A percentile compares a stretch with the other conserved stretches of the same genome.
phyloP scores from a whole-genome alignment of 1,140 invertebrate genomes.

The Solenopsis fugax region DNA sequence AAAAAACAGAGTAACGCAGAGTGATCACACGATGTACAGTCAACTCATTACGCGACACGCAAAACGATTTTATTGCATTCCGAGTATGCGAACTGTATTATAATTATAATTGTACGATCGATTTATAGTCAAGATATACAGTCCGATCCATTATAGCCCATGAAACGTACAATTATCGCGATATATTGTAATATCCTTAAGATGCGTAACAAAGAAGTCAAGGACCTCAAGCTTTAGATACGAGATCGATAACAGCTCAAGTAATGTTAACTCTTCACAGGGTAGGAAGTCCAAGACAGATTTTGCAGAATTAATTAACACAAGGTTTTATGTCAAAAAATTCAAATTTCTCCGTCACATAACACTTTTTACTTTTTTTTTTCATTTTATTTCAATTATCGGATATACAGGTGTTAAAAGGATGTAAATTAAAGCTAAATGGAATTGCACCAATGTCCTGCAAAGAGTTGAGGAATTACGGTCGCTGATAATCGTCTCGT shows the following conservation, averaged over 20 bases:
- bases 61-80: background rate
- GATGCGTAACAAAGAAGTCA: background rate
- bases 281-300: background rate
- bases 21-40: background rate
- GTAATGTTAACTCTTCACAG: conserved; percentile 4
- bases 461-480: conserved; percentile 10
- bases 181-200: background rate
- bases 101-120: conserved; percentile 30
- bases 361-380: background rate
- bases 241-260: conserved; percentile 33
- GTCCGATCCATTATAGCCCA: conserved; percentile 15
- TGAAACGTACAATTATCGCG: conserved; percentile 27
- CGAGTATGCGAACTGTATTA: background rate
- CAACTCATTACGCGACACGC: conserved; percentile 28
- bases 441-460: background rate
- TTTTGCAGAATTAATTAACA: background rate
- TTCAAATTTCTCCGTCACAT: background rate
- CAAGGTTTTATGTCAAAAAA: background rate
- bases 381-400: background rate
- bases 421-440: conserved; percentile 4
- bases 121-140: background rate
- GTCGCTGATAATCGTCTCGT: background rate
- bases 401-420: too few species aligned
- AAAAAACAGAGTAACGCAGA: background rate
- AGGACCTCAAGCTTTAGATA: background rate